Percentiles rank a stretch among this genome's conserved stretches.
Evolutionary conservation across 2,113 vertebrate genomes (phyloP).

Genomic region (Nesoenas mayeri): DNA sequence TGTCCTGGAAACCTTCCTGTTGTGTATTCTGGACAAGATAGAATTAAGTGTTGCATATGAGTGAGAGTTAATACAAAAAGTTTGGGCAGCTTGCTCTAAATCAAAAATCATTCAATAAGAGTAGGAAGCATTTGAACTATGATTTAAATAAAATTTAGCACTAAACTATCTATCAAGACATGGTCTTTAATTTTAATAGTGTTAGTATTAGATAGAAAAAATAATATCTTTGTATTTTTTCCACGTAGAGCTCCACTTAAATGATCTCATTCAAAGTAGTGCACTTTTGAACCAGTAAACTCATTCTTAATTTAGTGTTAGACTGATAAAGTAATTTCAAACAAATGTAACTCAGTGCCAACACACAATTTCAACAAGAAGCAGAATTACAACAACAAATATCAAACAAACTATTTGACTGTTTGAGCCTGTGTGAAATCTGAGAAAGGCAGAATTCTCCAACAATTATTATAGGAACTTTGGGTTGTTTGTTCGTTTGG

Average conservation of each 20-base stretch:
- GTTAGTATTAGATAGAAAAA: not conserved
- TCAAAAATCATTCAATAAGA: not conserved
- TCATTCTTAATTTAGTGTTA: not conserved
- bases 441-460: conserved; percentile 38
- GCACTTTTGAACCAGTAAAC: conserved; percentile 37
- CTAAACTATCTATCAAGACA: not conserved
- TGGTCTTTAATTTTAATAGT: not conserved
- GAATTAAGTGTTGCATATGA: not conserved
- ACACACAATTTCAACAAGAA: conserved; percentile 38
- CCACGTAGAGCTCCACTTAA: not conserved
- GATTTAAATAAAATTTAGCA: not conserved
- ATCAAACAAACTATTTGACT: conserved; percentile 44
- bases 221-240: not conserved
- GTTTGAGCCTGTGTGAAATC: conserved; percentile 39
- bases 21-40: not conserved
- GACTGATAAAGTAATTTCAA: conserved; percentile 55
- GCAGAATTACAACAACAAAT: conserved; percentile 42
- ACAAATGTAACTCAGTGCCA: conserved; percentile 37
- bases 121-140: not conserved
- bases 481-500: not conserved
- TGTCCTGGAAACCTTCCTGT: not conserved
- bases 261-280: conserved; percentile 9
- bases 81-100: not conserved
- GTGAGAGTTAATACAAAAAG: not conserved
- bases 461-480: conserved; percentile 18